A percentile compares a stretch with the other conserved stretches of the same genome.
These are phyloP conservation scores for Ostrea edulis DNA, from an alignment of 1,140 invertebrate genomes.

Conservation along the genomic window DNA sequence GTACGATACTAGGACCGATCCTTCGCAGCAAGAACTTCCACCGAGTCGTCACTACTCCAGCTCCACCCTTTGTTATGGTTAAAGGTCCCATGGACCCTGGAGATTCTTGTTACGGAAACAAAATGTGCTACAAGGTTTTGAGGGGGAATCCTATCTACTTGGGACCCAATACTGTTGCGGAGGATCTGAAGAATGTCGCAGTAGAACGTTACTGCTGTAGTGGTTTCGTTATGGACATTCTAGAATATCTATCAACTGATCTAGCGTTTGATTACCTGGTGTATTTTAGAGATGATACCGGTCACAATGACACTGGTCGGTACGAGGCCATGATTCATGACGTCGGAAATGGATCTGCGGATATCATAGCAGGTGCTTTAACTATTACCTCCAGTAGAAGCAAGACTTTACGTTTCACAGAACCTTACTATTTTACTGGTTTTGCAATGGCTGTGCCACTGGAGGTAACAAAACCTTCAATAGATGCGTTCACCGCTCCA, in stretches of 20 bases:
- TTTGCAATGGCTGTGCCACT: conserved; percentile 79
- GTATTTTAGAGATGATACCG: conserved; percentile 86
- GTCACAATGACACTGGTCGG: conserved; percentile 65
- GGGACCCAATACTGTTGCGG: conserved; percentile 46
- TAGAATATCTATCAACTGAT: conserved; percentile 90
- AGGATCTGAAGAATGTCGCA: conserved; percentile 59
- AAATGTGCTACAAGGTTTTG: conserved; percentile 85
- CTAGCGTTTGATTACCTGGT: conserved; percentile 92
- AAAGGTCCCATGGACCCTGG: conserved; percentile 58
- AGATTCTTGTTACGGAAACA: conserved; percentile 81
- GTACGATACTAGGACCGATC: conserved; percentile 77
- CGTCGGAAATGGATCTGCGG: conserved; percentile 90
- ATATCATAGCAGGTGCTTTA: conserved; percentile 92
- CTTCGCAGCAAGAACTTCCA: conserved; percentile 83
- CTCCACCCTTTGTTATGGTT: conserved; percentile 74
- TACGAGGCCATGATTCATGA: conserved; percentile 95
- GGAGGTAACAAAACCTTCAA: conserved; percentile 86
- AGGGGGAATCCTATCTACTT: conserved; percentile 78
- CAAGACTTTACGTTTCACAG: conserved; percentile 90
- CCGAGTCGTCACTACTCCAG: conserved; percentile 88
- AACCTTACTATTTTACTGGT: conserved; percentile 92
- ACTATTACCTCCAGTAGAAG: conserved; percentile 88
- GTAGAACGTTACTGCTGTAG: conserved; percentile 89
- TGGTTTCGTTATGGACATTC: conserved; percentile 92
- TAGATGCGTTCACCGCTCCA: conserved; percentile 92